A percentile compares a stretch with the other conserved stretches of the same genome.
These are phyloP conservation scores for Pluvianellus socialis DNA, from an alignment of 2,113 vertebrate genomes.

Conservation along the genomic window DNA sequence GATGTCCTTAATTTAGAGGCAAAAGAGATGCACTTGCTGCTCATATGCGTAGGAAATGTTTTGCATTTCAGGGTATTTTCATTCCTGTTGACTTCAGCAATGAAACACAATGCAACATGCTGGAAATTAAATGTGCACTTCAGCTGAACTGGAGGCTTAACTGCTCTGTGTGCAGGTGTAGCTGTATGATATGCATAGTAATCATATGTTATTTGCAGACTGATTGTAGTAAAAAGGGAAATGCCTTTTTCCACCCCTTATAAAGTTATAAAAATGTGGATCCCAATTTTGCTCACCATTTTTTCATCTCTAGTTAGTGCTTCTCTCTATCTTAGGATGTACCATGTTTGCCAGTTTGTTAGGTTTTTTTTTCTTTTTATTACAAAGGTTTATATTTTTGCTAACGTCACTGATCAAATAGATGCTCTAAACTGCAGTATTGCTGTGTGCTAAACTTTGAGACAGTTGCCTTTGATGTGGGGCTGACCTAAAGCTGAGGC, in stretches of 20 bases:
- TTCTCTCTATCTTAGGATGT: not conserved
- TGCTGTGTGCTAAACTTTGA: not conserved
- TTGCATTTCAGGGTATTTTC: not conserved
- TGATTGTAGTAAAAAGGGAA: not conserved
- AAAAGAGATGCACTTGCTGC: not conserved
- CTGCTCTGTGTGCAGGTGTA: not conserved
- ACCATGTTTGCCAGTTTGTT: not conserved
- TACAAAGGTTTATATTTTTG: not conserved
- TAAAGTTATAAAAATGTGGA: not conserved
- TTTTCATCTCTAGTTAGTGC: not conserved
- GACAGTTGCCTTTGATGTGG: not conserved
- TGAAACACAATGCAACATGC: not conserved
- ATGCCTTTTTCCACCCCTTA: accelerated
- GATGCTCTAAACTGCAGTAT: not conserved
- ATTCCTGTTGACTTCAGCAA: not conserved
- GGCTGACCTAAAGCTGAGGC: not conserved
- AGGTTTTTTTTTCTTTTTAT: not conserved
- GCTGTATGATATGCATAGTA: not conserved
- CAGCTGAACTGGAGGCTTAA: not conserved
- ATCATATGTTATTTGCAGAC: not conserved
- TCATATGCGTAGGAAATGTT: not conserved
- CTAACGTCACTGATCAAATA: not conserved
- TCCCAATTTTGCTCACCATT: not conserved
- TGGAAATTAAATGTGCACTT: not conserved
- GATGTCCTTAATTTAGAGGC: not conserved